These are phyloP conservation scores for Triops cancriformis DNA, from an alignment of 1,140 invertebrate species.

Conservation along the genomic window DNA sequence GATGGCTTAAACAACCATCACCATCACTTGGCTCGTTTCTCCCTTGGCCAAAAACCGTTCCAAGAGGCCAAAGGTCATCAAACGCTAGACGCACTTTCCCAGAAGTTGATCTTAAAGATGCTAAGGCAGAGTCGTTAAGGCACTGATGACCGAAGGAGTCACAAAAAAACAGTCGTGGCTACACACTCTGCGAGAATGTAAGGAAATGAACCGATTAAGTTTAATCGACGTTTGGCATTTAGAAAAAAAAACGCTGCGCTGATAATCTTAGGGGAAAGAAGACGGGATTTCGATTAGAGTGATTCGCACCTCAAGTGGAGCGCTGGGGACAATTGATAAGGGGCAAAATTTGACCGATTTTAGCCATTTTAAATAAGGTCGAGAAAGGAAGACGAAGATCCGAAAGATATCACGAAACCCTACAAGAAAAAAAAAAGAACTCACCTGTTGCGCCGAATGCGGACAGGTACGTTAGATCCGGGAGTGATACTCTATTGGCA, in stretches of 20 bases:
- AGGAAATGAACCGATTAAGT: not conserved
- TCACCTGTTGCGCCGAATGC: not conserved
- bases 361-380: not conserved
- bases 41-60: not conserved
- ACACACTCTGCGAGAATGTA: not conserved
- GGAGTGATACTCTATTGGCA: not conserved
- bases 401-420: not conserved
- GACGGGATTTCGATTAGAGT: not conserved
- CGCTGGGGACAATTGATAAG: not conserved
- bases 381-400: not conserved
- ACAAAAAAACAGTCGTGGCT: not conserved
- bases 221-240: not conserved
- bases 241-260: not conserved
- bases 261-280: not conserved
- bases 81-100: conserved; percentile 2
- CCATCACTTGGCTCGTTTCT: not conserved
- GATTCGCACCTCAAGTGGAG: not conserved
- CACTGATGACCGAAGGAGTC: not conserved
- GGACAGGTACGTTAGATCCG: not conserved
- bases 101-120: not conserved
- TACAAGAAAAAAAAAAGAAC: too few relatives aligned
- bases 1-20: conserved; percentile 6
- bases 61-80: not conserved
- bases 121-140: not conserved
- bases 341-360: not conserved